Conservation (phyloP, 2,113 vertebrate genomes). For the Malurus elegans region DNA sequence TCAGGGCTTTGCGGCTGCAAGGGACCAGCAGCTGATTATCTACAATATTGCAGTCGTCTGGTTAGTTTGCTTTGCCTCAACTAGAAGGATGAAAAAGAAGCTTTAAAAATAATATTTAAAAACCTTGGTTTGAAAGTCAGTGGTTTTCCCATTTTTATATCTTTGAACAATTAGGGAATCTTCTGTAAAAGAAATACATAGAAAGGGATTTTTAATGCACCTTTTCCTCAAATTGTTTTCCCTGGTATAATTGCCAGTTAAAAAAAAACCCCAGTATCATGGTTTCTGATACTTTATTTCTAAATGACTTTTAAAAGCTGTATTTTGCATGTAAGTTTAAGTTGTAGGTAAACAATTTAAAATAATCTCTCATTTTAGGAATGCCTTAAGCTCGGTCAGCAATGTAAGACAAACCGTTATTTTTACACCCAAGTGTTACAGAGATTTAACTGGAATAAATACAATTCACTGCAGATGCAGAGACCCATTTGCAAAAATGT, state of each 20-base stretch:
- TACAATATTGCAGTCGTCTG: not conserved
- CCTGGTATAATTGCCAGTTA: not conserved
- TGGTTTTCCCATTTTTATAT: not conserved
- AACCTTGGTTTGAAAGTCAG: not conserved
- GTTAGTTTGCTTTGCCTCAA: not conserved
- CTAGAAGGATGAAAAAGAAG: not conserved
- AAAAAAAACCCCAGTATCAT: not conserved
- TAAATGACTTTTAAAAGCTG: not conserved
- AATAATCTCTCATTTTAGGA: not conserved
- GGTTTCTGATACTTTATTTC: not conserved
- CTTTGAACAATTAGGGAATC: not conserved
- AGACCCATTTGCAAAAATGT: not conserved
- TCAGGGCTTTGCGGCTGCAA: not conserved
- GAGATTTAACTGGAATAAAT: not conserved
- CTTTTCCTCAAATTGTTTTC: not conserved
- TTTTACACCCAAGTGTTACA: not conserved
- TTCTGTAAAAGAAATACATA: not conserved
- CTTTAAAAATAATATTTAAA: not conserved
- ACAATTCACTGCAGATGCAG: not conserved
- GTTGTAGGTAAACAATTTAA: not conserved
- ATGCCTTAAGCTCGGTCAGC: not conserved
- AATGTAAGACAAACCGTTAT: rapidly evolving
- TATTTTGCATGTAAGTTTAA: not conserved
- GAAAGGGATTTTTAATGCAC: not conserved
- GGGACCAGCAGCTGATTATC: not conserved